A percentile compares a stretch with the other conserved stretches of the same genome.
These are phyloP conservation scores for Cepaea hortensis DNA, from an alignment of 2,888 invertebrate genomes.

Conservation along the genomic window DNA sequence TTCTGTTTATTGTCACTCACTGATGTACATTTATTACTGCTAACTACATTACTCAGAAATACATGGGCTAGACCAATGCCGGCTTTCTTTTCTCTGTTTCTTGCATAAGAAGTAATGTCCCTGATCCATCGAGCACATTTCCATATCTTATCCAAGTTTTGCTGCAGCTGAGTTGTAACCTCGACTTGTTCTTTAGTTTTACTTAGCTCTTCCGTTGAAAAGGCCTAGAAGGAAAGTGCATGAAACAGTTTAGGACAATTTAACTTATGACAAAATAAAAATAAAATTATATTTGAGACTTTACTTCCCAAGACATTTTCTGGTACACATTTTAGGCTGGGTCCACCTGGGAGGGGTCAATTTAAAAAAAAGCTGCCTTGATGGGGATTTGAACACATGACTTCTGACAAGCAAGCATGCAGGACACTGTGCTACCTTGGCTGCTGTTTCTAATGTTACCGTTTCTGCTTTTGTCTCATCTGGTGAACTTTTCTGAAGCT, in stretches of 20 bases:
- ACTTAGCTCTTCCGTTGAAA: conserved; percentile 90
- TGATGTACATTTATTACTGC: background rate
- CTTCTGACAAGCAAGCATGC: too few relatives aligned
- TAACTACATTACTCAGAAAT: conserved; percentile 37
- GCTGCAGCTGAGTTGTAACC: conserved; percentile 89
- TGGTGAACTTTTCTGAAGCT: too few relatives aligned
- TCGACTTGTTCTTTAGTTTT: conserved; percentile 89
- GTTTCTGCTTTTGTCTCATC: too few relatives aligned
- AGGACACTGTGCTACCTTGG: too few relatives aligned
- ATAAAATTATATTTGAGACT: background rate
- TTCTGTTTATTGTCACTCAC: conserved; percentile 2
- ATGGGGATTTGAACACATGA: too few relatives aligned
- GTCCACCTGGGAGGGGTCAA: too few relatives aligned
- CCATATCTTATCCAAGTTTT: conserved; percentile 92
- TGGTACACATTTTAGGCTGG: too few relatives aligned
- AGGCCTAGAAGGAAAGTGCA: conserved; percentile 81
- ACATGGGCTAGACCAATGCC: conserved; percentile 75
- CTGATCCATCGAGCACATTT: conserved; percentile 96
- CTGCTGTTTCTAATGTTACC: too few relatives aligned
- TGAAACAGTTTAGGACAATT: background rate
- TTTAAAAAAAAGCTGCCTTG: too few relatives aligned
- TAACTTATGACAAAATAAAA: background rate
- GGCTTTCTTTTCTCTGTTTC: conserved; percentile 82
- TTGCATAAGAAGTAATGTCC: conserved; percentile 93
- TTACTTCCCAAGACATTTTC: too few relatives aligned